These are phyloP conservation scores for Urosaurus nigricauda DNA, from an alignment of 2,797 vertebrate species.

Conservation along the genomic window DNA sequence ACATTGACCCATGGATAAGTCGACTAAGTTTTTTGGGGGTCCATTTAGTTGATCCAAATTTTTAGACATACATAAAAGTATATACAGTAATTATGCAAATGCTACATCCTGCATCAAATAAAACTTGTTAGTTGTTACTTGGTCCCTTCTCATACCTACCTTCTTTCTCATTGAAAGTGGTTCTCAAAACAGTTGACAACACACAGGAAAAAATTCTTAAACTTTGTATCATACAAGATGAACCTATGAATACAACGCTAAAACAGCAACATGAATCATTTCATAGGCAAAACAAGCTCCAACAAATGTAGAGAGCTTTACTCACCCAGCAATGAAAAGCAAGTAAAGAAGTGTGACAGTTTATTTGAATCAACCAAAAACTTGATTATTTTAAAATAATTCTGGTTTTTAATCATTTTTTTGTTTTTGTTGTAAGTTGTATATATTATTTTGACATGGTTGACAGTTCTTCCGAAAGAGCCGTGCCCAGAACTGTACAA, in stretches of 20 bases:
- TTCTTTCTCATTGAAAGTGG: neutral
- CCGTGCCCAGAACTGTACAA: neutral
- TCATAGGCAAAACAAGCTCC: neutral
- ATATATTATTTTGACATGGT: neutral
- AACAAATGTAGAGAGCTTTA: neutral
- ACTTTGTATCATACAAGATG: neutral
- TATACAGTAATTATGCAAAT: too few species aligned
- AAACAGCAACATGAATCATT: neutral
- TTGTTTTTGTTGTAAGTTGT: neutral
- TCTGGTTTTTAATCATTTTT: neutral
- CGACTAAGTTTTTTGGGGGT: too few species aligned
- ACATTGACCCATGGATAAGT: too few species aligned
- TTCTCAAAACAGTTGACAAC: neutral
- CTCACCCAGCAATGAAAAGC: neutral
- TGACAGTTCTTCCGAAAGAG: slow-evolving; percentile 1
- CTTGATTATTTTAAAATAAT: neutral
- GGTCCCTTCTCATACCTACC: too few species aligned
- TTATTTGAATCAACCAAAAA: slow-evolving; percentile 24
- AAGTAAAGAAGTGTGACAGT: neutral
- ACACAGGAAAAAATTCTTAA: neutral
- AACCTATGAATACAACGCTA: neutral
- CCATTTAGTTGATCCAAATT: too few species aligned
- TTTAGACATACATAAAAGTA: too few species aligned
- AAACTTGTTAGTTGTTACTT: too few species aligned
- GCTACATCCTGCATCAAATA: too few species aligned